phyloP scores from a whole-genome alignment of 2,888 invertebrate genomes.

The Arge pagana region DNA sequence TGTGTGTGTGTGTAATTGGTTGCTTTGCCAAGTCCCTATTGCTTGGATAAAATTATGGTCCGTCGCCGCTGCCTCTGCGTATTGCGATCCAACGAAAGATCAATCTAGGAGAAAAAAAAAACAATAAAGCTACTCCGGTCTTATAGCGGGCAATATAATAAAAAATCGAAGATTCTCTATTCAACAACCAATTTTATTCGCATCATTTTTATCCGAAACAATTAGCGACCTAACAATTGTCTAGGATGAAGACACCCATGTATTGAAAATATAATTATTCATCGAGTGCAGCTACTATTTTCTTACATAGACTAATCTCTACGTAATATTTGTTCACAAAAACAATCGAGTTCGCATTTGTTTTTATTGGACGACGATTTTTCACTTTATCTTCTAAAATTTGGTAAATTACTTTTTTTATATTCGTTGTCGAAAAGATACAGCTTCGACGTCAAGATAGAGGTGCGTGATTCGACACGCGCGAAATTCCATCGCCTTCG shows the following conservation, averaged over 20 bases:
- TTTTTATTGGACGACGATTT: conserved; percentile 26
- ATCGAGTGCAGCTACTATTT: conserved; percentile 26
- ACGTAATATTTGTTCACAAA: conserved; percentile 35
- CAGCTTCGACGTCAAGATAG: conserved; percentile 14
- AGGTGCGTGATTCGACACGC: too few species aligned
- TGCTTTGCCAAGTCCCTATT: conserved; percentile 39
- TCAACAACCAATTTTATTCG: conserved; percentile 15
- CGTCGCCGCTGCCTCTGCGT: too few species aligned
- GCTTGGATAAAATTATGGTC: conserved; percentile 12
- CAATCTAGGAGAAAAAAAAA: background rate
- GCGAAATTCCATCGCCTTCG: too few species aligned
- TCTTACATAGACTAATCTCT: conserved; percentile 30
- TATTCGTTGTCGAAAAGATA: conserved; percentile 7
- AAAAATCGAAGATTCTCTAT: conserved; percentile 3
- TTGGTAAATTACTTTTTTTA: conserved; percentile 25
- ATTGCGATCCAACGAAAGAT: too few species aligned
- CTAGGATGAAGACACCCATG: conserved; percentile 28
- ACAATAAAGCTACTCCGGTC: background rate
- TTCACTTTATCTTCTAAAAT: conserved; percentile 9
- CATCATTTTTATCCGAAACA: conserved; percentile 22
- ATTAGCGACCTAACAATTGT: conserved; percentile 22
- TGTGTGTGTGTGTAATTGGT: conserved; percentile 26
- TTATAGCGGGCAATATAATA: conserved; percentile 11
- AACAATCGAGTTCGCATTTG: conserved; percentile 29
- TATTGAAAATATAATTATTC: conserved; percentile 41